Conservation (phyloP, 2,888 invertebrate genomes). For the Orchesellides sinensis region DNA sequence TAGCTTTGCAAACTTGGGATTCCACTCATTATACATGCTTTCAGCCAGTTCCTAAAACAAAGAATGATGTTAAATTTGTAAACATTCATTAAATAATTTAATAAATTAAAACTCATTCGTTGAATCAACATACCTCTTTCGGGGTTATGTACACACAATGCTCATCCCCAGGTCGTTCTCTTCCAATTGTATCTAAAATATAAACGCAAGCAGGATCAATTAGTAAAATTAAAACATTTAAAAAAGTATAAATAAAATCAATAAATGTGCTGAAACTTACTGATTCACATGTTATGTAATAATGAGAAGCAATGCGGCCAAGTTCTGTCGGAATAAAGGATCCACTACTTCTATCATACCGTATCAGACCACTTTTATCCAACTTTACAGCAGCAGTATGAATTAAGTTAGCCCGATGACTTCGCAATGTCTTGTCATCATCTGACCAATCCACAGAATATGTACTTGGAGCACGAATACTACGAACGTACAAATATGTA, state of each 20-base stretch:
- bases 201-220: no score
- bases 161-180: constrained; percentile 78
- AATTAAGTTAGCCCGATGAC: constrained; percentile 94
- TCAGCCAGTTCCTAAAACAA: constrained; percentile 85
- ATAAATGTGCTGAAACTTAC: constrained; percentile 61
- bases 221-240: no score
- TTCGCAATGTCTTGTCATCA: constrained; percentile 90
- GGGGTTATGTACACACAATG: constrained; percentile 94
- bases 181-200: constrained; percentile 87
- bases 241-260: not conserved
- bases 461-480: constrained; percentile 66
- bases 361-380: constrained; percentile 95
- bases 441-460: constrained; percentile 82
- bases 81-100: not conserved
- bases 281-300: constrained; percentile 97
- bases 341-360: constrained; percentile 97
- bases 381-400: constrained; percentile 95
- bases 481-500: constrained; percentile 93
- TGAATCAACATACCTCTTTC: constrained; percentile 80
- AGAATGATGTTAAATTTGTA: not conserved
- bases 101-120: not conserved
- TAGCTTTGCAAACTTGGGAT: constrained; percentile 88
- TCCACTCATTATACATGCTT: constrained; percentile 93
- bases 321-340: constrained; percentile 93
- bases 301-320: constrained; percentile 98